Percentiles rank a stretch among this genome's conserved stretches.
Evolutionary conservation across 2,797 vertebrate genomes (phyloP).

Genomic region (Pseudochirops corinnae): DNA sequence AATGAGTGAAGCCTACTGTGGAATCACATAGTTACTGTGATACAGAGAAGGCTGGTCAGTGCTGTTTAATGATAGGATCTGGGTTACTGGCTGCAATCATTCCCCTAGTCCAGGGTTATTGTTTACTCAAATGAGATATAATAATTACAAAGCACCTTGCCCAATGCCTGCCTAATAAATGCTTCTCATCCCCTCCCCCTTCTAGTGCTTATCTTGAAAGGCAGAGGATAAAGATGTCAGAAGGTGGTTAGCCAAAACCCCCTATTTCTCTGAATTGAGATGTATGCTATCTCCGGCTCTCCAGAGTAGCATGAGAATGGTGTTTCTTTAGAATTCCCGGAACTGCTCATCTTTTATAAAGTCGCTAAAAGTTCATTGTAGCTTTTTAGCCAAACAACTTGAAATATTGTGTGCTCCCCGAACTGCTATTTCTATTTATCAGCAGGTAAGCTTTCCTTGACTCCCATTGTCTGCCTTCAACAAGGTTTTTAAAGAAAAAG

Average conservation of each 20-base stretch:
- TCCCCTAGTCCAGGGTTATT: neutral
- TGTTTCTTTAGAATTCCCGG: constrained; percentile 6
- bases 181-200: neutral
- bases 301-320: neutral
- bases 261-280: neutral
- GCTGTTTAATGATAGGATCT: neutral
- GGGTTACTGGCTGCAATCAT: neutral
- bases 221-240: constrained; percentile 14
- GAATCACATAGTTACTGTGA: neutral
- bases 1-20: constrained; percentile 31
- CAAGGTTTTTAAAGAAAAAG: neutral
- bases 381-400: neutral
- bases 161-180: neutral
- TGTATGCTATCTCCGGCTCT: neutral
- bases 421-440: neutral
- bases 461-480: constrained; percentile 1
- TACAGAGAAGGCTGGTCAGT: neutral
- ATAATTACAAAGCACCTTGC: neutral
- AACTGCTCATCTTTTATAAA: constrained; percentile 1
- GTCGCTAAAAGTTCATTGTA: neutral
- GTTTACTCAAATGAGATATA: neutral
- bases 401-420: neutral
- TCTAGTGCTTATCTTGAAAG: neutral
- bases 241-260: neutral
- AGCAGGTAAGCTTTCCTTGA: neutral